Base-by-base conservation (phyloP, 2,888 invertebrate genomes). In the Phorcus lineatus region DNA sequence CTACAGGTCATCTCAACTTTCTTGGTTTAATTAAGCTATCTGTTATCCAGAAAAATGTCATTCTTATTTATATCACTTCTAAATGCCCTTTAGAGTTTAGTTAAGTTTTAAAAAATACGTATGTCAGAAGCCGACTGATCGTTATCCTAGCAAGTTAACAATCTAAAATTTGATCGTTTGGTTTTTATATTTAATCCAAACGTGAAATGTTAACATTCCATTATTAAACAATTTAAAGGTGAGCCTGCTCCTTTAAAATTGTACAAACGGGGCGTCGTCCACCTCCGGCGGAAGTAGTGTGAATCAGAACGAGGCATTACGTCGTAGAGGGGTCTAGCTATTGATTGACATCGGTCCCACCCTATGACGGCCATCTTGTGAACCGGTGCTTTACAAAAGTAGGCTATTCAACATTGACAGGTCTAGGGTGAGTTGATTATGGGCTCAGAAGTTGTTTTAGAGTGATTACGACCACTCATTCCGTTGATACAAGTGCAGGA, bases 331-430 rank as follows among this genome's bases (percentile, higher is more conserved):
- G 85, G 77, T 85, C 79, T 67, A 7, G 55, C 47, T 67, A 83
- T 81, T 83, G 80, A 76, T 75, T 76, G 66, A 76, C 66, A 28
- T 80, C 28, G 36, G 82, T 80, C 81, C 79, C 84, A 80, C 84
- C 84, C 83, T 81, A 74, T 81, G 76, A 79, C 84, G 78, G 82
- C 84, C 82, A 82, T 84, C 78, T 83, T 84, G 79, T 78, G 62
- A 79, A 84, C 84, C 83, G 83, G 85, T 83, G 77, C 75, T 66
- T 57, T 77, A 78, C 74, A 55, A 40, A 77, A 77, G 31, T 78
- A 74, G 77, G 75, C 76, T 70, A 79, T 62, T 70, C 52, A 36
- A 54, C 62, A 52, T 28, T 66, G 62, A 70, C 40, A 31, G 52
- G 47, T 53, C 54, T 53, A 67, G 52, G 78, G 78, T 78, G 67